phyloP scores from a whole-genome alignment of 2,113 vertebrate genomes.

The Chloropsis cyanopogon region DNA sequence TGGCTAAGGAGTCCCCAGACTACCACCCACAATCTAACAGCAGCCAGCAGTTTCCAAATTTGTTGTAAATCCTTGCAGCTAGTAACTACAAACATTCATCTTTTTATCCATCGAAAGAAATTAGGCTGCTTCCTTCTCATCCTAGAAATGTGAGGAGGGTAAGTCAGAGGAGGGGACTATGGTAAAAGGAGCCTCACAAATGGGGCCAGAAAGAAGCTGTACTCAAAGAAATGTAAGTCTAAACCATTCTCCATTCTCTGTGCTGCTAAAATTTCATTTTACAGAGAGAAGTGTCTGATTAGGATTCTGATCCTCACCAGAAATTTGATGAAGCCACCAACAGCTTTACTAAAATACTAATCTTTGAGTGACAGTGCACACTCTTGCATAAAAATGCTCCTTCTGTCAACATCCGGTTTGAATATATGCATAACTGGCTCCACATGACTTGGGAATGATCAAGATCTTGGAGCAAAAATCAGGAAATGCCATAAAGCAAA shows the following conservation, averaged over 20 bases:
- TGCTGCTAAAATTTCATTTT: not conserved
- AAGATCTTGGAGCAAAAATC: not conserved
- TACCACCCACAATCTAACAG: not conserved
- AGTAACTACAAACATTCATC: not conserved
- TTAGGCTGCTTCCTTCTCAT: not conserved
- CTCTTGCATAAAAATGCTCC: not conserved
- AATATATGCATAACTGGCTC: not conserved
- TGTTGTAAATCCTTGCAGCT: not conserved
- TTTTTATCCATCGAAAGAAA: not conserved
- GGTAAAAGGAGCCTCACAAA: not conserved
- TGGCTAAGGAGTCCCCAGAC: not conserved
- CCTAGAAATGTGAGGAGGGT: not conserved
- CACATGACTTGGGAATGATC: not conserved
- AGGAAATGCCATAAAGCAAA: not conserved
- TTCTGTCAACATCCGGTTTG: not conserved
- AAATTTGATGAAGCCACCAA: not conserved
- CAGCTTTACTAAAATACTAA: not conserved
- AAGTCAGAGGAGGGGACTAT: not conserved
- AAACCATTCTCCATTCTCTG: not conserved
- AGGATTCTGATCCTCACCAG: not conserved
- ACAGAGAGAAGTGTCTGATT: not conserved
- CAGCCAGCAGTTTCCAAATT: not conserved
- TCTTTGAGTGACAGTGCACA: not conserved
- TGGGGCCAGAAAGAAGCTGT: not conserved
- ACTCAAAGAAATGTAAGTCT: not conserved